Evolutionary conservation across 2,113 vertebrate species (phyloP).

Genomic region (Capreolus pygargus): DNA sequence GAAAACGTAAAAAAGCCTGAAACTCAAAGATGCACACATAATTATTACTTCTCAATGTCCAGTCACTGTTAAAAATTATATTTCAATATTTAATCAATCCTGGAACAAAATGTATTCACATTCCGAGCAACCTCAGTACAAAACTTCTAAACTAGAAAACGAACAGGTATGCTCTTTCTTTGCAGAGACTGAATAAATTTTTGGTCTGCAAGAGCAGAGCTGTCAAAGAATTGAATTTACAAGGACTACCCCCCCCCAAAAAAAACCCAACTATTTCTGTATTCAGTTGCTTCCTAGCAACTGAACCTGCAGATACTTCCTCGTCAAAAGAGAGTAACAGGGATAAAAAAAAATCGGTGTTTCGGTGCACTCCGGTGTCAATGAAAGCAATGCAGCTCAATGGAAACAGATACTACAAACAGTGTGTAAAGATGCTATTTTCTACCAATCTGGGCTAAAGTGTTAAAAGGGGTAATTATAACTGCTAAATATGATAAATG

Average conservation of each 20-base stretch:
- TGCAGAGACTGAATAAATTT: constrained; percentile 70
- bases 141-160: constrained; percentile 68
- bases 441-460: neutral
- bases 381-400: constrained; percentile 33
- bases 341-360: constrained; percentile 69
- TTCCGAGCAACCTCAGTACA: constrained; percentile 28
- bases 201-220: constrained; percentile 63
- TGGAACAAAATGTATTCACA: constrained; percentile 26
- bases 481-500: neutral
- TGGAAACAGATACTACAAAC: neutral
- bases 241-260: neutral
- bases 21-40: neutral
- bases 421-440: neutral
- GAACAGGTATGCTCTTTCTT: constrained; percentile 69
- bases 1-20: constrained; percentile 42
- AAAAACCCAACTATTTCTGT: constrained; percentile 60
- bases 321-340: constrained; percentile 63
- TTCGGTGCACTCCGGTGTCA: constrained; percentile 61
- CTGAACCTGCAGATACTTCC: constrained; percentile 71
- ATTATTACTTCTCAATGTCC: constrained; percentile 41
- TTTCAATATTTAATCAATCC: constrained; percentile 56
- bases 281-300: constrained; percentile 80
- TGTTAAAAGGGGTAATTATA: neutral
- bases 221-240: constrained; percentile 75
- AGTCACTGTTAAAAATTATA: constrained; percentile 61